phyloP scores from a whole-genome alignment of 2,113 vertebrate genomes.

The Chunga burmeisteri region DNA sequence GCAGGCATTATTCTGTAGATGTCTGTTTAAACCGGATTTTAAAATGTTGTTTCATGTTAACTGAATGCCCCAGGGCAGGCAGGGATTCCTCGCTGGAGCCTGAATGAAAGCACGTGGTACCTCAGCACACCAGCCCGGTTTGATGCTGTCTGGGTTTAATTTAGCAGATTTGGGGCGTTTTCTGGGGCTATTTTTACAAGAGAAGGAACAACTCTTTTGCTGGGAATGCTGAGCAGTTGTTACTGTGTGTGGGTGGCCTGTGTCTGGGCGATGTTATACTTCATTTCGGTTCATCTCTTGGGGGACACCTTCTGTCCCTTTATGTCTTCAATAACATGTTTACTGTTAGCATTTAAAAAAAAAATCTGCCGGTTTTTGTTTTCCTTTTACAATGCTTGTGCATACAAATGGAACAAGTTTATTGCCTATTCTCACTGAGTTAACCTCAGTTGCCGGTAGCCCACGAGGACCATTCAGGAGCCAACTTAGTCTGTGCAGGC shows the following conservation, averaged over 20 bases:
- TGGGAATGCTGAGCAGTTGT: background rate
- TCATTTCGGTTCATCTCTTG: background rate
- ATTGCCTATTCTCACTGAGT: fast-evolving
- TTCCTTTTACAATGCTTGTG: background rate
- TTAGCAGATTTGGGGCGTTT: background rate
- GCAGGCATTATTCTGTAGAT: background rate
- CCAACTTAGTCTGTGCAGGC: background rate
- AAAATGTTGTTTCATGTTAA: background rate
- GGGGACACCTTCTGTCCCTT: background rate
- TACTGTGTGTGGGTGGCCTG: background rate
- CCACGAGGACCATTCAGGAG: background rate
- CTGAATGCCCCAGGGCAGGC: background rate
- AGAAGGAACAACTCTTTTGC: background rate
- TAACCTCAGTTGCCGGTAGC: background rate
- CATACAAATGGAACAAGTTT: background rate
- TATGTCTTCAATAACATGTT: background rate
- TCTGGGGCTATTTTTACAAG: background rate
- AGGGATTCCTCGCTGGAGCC: background rate
- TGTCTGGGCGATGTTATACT: fast-evolving
- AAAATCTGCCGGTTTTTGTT: background rate
- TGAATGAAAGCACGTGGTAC: background rate
- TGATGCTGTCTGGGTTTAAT: background rate
- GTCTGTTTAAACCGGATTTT: background rate
- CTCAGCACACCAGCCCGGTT: background rate
- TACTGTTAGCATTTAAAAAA: background rate